Evolutionary conservation across 2,888 invertebrate species (phyloP), one percentile per base, ranked within the genome.

Genomic region (Erynnis tages): DNA sequence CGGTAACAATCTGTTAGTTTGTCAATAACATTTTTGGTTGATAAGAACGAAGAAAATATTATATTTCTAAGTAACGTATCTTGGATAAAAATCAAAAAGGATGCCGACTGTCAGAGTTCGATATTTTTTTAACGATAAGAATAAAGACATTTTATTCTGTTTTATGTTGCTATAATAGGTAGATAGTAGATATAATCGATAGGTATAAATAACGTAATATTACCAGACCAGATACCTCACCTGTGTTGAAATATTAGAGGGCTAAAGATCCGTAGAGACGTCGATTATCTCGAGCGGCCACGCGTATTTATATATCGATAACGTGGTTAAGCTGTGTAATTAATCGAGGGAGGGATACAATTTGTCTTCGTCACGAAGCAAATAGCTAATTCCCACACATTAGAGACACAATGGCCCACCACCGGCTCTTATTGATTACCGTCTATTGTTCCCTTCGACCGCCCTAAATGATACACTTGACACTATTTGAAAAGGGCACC

Each of bases 371-470:
- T 88, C 88, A 82, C 69, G 76, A 69, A 76, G 79, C 78, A 87
- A 88, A 85, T 83, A 86, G 87, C 86, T 87, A 87, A 88, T 88
- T 85, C 84, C 83, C 80, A 77, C 84, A 85, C 84, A 85, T 85
- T 88, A 86, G 76, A 74, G 73, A 76, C 76, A 88, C 88, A 88
- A 88, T 84, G 73, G 84, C 66, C 69, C 73, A 69, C 69, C 74
- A 68, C 74, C 69, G 71, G 71, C 73, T 74, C 82, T 85, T 87
- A 88, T 88, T 88, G 88, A 88, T 88, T 86, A 83, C 83, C 68
- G 56, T 55, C 85, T 73, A 86, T 88, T 88, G 87, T 88, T 80
- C 82, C 73, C 73, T 78, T 76, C 69, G 76, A 68, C 72, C 75
- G 73, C 76, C 75, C 79, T 76, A 77, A 84, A 84, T 82, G 83